These are phyloP conservation scores for Eristalis pertinax DNA, from an alignment of 2,888 invertebrate genomes.

Conservation along the genomic window DNA sequence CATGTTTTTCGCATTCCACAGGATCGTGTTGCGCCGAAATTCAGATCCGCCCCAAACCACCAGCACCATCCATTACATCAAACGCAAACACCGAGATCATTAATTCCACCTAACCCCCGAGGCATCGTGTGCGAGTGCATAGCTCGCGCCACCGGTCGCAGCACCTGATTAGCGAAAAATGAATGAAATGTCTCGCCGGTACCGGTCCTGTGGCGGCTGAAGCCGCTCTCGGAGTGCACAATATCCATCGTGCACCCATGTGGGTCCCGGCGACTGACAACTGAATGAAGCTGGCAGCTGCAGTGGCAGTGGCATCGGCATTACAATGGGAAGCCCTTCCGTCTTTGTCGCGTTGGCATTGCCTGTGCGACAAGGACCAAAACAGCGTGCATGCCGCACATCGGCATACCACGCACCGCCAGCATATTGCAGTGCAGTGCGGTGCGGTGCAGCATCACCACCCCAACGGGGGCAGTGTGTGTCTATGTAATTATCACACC, in stretches of 20 bases:
- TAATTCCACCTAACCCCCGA: conserved; percentile 23
- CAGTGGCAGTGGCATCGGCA: conserved; percentile 3
- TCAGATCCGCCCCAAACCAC: background rate
- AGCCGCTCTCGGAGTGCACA: conserved; percentile 9
- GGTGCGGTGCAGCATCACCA: conserved; percentile 4
- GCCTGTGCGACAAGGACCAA: conserved; percentile 29
- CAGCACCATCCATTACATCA: background rate
- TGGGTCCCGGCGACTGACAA: conserved; percentile 55
- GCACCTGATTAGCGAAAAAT: conserved; percentile 44
- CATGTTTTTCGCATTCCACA: background rate
- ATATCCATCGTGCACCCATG: conserved; percentile 18
- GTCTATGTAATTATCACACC: conserved; percentile 67
- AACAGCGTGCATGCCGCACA: conserved; percentile 31
- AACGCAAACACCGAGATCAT: conserved; percentile 6
- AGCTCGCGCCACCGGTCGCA: background rate
- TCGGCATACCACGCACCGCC: conserved; percentile 21
- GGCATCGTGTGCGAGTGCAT: background rate
- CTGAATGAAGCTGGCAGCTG: conserved; percentile 60
- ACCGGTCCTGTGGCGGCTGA: conserved; percentile 27
- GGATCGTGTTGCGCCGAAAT: background rate
- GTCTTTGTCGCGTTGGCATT: conserved; percentile 8
- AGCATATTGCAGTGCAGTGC: conserved; percentile 3
- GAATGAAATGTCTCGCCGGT: conserved; percentile 33
- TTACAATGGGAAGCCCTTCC: conserved; percentile 46
- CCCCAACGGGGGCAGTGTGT: conserved; percentile 38